Evolutionary conservation across 2,113 vertebrate species (phyloP), one percentile per base, ranked within the genome.

Genomic region (Anhinga anhinga): DNA sequence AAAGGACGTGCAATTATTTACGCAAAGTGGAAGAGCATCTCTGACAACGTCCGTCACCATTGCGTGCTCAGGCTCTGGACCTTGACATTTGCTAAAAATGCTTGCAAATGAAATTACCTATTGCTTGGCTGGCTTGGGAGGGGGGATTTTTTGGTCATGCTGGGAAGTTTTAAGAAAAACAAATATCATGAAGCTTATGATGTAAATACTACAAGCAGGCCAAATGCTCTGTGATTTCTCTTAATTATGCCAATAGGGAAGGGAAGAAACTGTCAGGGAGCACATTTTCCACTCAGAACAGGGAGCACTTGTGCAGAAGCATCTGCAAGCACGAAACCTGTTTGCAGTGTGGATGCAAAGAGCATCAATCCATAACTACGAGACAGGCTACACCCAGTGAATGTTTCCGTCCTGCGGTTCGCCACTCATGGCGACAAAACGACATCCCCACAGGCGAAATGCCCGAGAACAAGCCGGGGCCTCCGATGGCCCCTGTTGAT

Each of bases 341-440:
- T 9, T 14, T 15, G 59, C 63, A 72, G 44, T 0, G 0, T 0
- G 0, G 30, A 53, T 32, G 50, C 16, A 47, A 42, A 30, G 79
- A 56, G 16, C 66, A 27, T 27, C 45, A 5, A n/a, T 26, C 53
- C 34, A 1, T 34, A 32, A 6, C 16, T 10, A 17, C 0, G 0
- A 34, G 44, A 22, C 29, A 53, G 4, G 0, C 47, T n/a, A 21
- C 5, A 4, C 36, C 69, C 15, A 1, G 34, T 1, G 4, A 7
- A 65, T 32, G 21, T 13, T 58, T 45, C 61, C 8, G 1, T 25
- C 86, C 32, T 1, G 1, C 14, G 2, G 38, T 47, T 45, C 2
- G 0, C 30, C 52, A 5, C 34, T 73, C 0, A 0, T 22, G 65
- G 13, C 1, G 1, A 16, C 5, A 3, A 34, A 61, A n/a, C 0